Base-by-base conservation (phyloP, 2,113 vertebrate genomes). In the Hiodon alosoides region DNA sequence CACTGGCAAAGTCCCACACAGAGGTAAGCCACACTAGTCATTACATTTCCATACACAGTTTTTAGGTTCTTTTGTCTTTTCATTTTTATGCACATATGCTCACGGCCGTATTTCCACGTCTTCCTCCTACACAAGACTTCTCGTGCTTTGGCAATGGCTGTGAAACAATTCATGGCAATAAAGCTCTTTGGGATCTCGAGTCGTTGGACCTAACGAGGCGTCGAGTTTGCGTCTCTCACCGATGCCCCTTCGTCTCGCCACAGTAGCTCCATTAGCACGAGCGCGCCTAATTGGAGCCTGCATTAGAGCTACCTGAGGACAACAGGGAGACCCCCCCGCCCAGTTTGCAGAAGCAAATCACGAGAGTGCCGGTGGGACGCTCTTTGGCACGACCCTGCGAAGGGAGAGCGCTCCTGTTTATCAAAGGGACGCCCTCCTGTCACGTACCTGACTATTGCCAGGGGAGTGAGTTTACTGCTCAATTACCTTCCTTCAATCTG, bases 401-500 rank as follows among this genome's bases (percentile, higher is more conserved):
- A 87, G 81, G 78, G 88, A 85, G 90, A 89, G 85, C 85, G 76
- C 69, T 79, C 81, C 67, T 81, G 71, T 80, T 84, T 81, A 90
- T 89, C 88, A 90, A 91, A 90, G 87, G 84, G 79, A 75, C 79
- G 31, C 74, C 79, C 75, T 82, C 81, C 75, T 84, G 82, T 76
- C 88, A 88, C 84, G 76, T 85, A 86, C 82, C 87, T 87, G 85
- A 80, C 74, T 85, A 84, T 86, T 78, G 84, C 73, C 53, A 74
- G 67, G 78, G 77, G 74, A 72, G 79, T 74, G 58, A 67, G 80
- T 88, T 85, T 82, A 87, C 79, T 80, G 79, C 72, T 76, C 75
- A 81, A 72, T 82, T 83, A 76, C 65, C 69, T 51, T 51, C 16
- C 62, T 70, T 64, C 4, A 16, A 69, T 74, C 47, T 57, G 48